A percentile compares a stretch with the other conserved stretches of the same genome.
Conservation (phyloP, 2,113 vertebrate genomes). For the Poeciliopsis prolifica region DNA sequence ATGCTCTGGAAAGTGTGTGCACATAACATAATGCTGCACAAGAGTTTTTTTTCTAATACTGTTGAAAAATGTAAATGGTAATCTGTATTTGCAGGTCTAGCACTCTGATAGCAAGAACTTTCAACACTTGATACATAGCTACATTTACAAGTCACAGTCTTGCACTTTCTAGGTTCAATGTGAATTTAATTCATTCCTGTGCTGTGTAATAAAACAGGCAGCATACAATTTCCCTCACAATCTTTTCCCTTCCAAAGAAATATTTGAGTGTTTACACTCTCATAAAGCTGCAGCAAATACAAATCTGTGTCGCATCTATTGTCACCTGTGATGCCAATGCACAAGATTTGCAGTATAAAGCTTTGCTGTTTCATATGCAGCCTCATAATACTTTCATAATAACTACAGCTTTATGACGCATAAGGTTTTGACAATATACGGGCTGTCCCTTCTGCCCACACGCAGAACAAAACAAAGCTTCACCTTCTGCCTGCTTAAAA, state of each 20-base stretch:
- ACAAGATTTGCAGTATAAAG: slow-evolving; percentile 36
- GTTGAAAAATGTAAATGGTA: slow-evolving; percentile 15
- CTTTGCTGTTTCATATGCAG: slow-evolving; percentile 11
- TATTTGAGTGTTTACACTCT: slow-evolving; percentile 25
- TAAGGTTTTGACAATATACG: slow-evolving; percentile 31
- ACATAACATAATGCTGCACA: slow-evolving; percentile 6
- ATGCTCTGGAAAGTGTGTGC: slow-evolving; percentile 30
- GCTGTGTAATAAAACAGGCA: slow-evolving; percentile 16
- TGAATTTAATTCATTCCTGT: slow-evolving; percentile 25
- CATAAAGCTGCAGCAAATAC: slow-evolving; percentile 47
- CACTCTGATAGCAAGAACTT: slow-evolving; percentile 8
- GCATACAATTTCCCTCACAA: slow-evolving; percentile 27
- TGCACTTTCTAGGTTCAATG: slow-evolving; percentile 11
- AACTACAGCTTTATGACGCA: slow-evolving; percentile 14
- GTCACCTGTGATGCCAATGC: slow-evolving; percentile 23
- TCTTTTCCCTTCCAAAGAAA: slow-evolving; percentile 18
- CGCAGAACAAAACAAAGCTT: slow-evolving; percentile 29
- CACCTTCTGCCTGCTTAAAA: slow-evolving; percentile 17
- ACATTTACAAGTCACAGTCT: slow-evolving; percentile 22
- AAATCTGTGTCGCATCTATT: slow-evolving; percentile 36
- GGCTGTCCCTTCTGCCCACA: slow-evolving; percentile 9
- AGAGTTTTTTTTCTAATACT: slow-evolving; percentile 1
- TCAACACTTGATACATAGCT: slow-evolving; percentile 17
- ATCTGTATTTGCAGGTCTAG: slow-evolving; percentile 14
- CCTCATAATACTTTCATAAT: slow-evolving; percentile 18